Evolutionary conservation across 2,113 vertebrate species (phyloP).

Genomic region (Psophia crepitans): DNA sequence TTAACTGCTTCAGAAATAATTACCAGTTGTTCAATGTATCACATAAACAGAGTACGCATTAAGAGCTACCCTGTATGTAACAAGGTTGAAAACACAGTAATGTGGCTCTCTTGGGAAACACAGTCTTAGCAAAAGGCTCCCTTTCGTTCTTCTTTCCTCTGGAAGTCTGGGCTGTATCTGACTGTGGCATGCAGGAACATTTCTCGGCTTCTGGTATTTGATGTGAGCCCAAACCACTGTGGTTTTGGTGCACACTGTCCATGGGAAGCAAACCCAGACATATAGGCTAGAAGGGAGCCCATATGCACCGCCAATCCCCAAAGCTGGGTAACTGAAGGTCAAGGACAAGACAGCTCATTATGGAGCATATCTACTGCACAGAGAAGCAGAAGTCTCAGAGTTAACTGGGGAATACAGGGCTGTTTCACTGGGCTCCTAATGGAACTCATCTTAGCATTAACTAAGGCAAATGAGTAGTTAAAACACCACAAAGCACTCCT

Average conservation of each 20-base stretch:
- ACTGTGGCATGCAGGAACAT: not conserved
- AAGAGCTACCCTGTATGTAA: not conserved
- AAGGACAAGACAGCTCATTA: not conserved
- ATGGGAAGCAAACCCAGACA: not conserved
- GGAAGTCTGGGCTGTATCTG: not conserved
- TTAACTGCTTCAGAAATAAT: not conserved
- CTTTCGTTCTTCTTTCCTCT: not conserved
- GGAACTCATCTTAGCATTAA: not conserved
- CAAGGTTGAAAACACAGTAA: not conserved
- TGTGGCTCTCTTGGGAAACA: not conserved
- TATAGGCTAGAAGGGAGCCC: not conserved
- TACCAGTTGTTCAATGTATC: not conserved
- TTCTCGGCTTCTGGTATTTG: not conserved
- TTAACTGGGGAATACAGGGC: not conserved
- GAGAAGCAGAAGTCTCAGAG: not conserved
- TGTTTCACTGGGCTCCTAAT: not conserved
- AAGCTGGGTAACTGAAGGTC: not conserved
- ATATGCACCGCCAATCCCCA: not conserved
- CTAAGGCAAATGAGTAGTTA: not conserved
- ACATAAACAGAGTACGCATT: not conserved
- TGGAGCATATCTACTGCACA: not conserved
- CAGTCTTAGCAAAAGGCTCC: not conserved
- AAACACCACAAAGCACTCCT: not conserved
- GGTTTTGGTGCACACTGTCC: not conserved
- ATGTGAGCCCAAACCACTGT: not conserved